phyloP scores from a whole-genome alignment of 2,797 vertebrate genomes.

The Thripadectes ignobilis region DNA sequence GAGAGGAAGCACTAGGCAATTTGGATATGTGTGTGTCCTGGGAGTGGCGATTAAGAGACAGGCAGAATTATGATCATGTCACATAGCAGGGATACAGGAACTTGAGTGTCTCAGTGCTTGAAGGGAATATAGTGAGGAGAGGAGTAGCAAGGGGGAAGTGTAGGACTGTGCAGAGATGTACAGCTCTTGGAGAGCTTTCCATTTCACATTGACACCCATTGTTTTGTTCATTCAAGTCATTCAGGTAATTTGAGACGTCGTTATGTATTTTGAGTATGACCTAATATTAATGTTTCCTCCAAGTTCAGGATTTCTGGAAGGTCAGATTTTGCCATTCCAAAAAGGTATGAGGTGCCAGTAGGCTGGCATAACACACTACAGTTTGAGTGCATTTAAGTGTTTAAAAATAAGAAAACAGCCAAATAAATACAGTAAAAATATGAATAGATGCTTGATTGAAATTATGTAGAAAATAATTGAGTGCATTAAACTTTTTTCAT shows the following conservation, averaged over 20 bases:
- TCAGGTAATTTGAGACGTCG: neutral
- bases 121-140: neutral
- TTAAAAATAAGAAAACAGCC: neutral
- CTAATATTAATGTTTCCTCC: neutral
- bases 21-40: neutral
- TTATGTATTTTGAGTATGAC: neutral
- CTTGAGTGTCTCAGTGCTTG: neutral
- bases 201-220: neutral
- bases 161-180: neutral
- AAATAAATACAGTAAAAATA: neutral
- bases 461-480: neutral
- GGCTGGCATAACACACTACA: neutral
- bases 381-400: neutral
- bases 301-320: neutral
- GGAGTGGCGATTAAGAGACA: neutral
- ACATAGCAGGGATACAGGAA: neutral
- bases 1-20: neutral
- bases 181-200: neutral
- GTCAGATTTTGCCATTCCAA: neutral
- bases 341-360: neutral
- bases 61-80: neutral
- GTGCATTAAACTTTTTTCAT: neutral
- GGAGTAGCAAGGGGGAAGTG: slow-evolving; percentile 11
- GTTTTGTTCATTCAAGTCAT: neutral
- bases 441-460: neutral